These are phyloP conservation scores for Cygnus atratus DNA, from an alignment of 2,113 vertebrate species.

Conservation along the genomic window DNA sequence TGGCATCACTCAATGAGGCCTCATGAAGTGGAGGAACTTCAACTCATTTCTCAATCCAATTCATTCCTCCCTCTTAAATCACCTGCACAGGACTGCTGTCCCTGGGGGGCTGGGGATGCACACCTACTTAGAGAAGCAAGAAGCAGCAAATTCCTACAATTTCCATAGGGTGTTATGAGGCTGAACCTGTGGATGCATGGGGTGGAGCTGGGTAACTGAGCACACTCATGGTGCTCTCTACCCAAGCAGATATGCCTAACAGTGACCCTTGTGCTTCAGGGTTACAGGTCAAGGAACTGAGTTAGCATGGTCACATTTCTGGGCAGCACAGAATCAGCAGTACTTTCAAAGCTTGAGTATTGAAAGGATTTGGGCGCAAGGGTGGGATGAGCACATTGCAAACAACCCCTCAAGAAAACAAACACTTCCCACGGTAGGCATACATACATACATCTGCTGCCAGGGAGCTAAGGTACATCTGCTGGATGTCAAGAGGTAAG, in stretches of 20 bases:
- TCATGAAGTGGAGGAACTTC: neutral
- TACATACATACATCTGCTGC: neutral
- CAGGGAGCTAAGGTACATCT: neutral
- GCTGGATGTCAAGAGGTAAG: neutral
- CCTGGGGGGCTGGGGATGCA: neutral
- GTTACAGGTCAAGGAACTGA: neutral
- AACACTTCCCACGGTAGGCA: neutral
- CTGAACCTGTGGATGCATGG: neutral
- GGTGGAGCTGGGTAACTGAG: neutral
- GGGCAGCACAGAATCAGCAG: neutral
- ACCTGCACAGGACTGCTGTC: neutral
- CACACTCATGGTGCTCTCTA: neutral
- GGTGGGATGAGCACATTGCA: neutral
- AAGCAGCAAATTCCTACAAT: neutral
- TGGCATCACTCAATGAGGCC: neutral
- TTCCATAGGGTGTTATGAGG: neutral
- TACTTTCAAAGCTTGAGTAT: neutral
- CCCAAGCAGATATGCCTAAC: too few species aligned
- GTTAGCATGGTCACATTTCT: neutral
- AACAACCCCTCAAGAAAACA: neutral
- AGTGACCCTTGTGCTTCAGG: neutral
- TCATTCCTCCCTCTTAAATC: neutral
- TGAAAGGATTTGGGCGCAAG: neutral
- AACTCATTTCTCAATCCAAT: neutral
- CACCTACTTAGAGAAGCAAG: neutral